phyloP scores from a whole-genome alignment of 2,888 invertebrate species.

The Tetramorium bicarinatum region DNA sequence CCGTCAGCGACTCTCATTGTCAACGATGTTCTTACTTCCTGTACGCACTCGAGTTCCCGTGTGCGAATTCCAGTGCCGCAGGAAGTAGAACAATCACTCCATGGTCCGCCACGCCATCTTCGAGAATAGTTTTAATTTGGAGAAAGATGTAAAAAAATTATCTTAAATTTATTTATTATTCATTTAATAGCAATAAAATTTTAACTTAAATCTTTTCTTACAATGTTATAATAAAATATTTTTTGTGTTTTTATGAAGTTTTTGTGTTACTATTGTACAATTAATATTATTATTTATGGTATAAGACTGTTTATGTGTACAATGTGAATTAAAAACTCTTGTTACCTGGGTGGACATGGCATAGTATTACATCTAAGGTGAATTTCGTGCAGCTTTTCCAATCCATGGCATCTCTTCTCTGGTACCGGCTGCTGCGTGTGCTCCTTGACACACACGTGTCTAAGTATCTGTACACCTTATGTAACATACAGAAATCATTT shows the following conservation, averaged over 20 bases:
- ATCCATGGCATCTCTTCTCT: conserved; percentile 90
- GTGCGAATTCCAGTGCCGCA: conserved; percentile 93
- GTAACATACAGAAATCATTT: conserved; percentile 11
- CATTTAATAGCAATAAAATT: not conserved
- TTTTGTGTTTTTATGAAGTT: no score
- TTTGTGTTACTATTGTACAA: not conserved
- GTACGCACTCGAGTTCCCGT: conserved; percentile 92
- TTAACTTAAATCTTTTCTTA: not conserved
- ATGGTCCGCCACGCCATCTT: conserved; percentile 92
- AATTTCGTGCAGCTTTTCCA: conserved; percentile 88
- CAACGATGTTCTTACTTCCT: conserved; percentile 87
- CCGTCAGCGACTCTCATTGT: conserved; percentile 88
- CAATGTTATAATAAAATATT: not conserved
- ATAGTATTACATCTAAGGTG: conserved; percentile 90
- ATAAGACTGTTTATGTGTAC: not conserved
- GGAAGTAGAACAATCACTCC: conserved; percentile 92
- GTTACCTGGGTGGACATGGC: conserved; percentile 92
- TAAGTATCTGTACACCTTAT: conserved; percentile 90
- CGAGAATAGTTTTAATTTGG: not conserved
- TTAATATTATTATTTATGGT: conserved; percentile 2
- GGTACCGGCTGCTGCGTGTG: conserved; percentile 89
- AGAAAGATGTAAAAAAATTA: not conserved
- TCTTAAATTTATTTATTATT: conserved; percentile 2
- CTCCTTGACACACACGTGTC: conserved; percentile 91
- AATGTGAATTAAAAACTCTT: conserved; percentile 22